Conservation (phyloP, 2,797 vertebrate genomes). For the Calcarius lapponicus region DNA sequence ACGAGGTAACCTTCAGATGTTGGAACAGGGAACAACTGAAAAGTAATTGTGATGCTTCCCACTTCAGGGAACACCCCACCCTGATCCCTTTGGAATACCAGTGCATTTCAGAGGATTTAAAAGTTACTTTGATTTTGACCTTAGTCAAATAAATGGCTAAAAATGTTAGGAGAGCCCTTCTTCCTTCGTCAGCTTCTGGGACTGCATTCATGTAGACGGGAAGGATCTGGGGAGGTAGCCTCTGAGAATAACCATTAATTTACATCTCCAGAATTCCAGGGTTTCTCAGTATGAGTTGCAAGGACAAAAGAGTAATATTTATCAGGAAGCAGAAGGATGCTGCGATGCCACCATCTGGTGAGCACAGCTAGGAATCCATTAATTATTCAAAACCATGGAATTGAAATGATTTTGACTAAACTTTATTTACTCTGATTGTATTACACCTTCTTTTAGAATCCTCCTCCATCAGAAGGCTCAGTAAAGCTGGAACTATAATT, state of each 20-base stretch:
- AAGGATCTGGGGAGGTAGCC: neutral
- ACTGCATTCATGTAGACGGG: neutral
- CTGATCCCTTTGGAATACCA: neutral
- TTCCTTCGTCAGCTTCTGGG: neutral
- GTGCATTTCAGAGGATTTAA: neutral
- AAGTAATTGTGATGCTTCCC: neutral
- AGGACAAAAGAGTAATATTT: neutral
- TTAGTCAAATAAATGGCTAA: neutral
- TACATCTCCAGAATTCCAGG: neutral
- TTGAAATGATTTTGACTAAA: neutral
- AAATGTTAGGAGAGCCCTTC: neutral
- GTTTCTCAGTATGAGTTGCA: neutral
- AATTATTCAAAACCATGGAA: neutral
- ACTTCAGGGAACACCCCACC: neutral
- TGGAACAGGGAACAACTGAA: neutral
- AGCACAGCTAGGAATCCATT: neutral
- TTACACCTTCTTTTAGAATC: neutral
- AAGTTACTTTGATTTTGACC: neutral
- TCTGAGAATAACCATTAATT: neutral
- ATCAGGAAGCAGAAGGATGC: neutral
- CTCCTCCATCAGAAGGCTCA: neutral
- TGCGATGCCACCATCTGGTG: neutral
- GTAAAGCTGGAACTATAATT: neutral
- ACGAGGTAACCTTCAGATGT: neutral
- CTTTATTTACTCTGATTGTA: neutral